phyloP scores from a whole-genome alignment of 2,797 vertebrate species.

The Manis crassicaudata region DNA sequence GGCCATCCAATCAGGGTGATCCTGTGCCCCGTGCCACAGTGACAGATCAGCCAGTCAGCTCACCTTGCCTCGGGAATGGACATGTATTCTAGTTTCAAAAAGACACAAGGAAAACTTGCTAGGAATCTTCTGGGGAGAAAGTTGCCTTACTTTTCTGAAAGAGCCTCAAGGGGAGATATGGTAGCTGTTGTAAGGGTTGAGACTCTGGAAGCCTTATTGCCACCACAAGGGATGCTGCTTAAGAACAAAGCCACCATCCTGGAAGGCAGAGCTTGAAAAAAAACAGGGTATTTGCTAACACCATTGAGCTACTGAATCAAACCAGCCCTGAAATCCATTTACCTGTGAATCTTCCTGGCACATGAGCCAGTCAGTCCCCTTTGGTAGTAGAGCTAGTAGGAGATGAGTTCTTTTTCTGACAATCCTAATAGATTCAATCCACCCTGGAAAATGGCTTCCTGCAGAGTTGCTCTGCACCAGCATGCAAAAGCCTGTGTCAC shows the following conservation, averaged over 20 bases:
- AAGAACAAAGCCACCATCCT: neutral
- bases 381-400: neutral
- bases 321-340: neutral
- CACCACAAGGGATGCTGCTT: neutral
- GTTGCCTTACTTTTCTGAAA: neutral
- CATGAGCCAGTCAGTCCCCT: neutral
- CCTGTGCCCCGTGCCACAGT: too few relatives aligned
- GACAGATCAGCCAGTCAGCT: neutral
- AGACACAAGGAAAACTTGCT: neutral
- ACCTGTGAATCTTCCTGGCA: neutral
- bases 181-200: neutral
- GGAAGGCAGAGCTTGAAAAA: neutral
- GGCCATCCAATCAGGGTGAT: neutral
- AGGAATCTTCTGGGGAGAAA: neutral
- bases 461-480: neutral
- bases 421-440: neutral
- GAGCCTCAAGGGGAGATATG: neutral
- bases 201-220: neutral
- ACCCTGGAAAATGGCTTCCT: constrained; percentile 5
- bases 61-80: neutral
- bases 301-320: neutral
- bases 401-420: neutral
- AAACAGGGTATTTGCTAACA: neutral
- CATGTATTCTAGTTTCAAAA: neutral
- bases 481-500: neutral